Base-by-base conservation (phyloP, 2,113 vertebrate genomes). In the Siniperca knerii region DNA sequence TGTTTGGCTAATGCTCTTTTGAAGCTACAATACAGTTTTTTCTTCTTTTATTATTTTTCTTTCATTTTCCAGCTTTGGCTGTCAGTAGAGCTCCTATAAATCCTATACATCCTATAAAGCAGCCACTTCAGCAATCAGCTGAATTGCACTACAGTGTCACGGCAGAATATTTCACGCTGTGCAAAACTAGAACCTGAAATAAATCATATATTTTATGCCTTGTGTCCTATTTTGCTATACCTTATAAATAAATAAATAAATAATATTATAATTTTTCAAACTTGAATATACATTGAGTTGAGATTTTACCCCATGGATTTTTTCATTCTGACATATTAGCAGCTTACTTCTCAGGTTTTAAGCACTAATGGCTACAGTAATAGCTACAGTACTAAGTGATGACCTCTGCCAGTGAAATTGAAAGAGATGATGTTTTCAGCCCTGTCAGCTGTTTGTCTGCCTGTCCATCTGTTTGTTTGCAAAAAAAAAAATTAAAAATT, bases 71-170 rank as follows among this genome's bases (percentile, higher is more conserved):
- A 48, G 70, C 66, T 62, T n/a, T 21, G 9, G 21, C 70, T 62
- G 33, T 76, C 50, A 64, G 52, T 12, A 57, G 55, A 54, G 69
- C 1, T 65, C 12, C 21, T 35, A 62, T 68, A 77, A 70, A 79
- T 62, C 44, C 21, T 35, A 62, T 68, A 77, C 65, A 79, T 68
- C 44, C 23, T 42, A 55, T 73, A 3, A 75, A 15, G 73, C 1
- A 1, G 40, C 65, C 74, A 66, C 80, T 68, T 77, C 69, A 75
- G 83, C 86, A 84, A 90, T 88, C 75, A 68, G n/a, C 4, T 64
- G 46, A 61, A 81, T 76, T 72, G 54, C 75, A 48, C 54, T 3
- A 29, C 40, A 69, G 66, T 64, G 64, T 72, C 67, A 65, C 35
- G 73, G 48, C 76, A 61, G 37, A 87, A 80, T 77, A 66, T 83